phyloP scores from a whole-genome alignment of 1,140 invertebrate genomes.

The Sinonovacula constricta region DNA sequence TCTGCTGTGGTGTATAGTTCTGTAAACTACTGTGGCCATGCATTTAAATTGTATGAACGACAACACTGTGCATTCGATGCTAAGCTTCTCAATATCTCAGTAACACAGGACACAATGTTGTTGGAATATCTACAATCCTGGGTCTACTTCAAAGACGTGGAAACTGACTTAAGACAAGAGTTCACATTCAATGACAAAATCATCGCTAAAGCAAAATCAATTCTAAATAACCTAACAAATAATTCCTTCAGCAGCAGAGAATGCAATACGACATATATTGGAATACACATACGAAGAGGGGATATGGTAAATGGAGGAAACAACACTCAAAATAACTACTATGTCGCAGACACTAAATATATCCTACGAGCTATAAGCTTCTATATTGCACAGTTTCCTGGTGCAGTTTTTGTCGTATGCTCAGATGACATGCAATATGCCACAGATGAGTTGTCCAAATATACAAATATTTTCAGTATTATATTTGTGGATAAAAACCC shows the following conservation, averaged over 20 bases:
- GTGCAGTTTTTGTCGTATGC: conserved; percentile 53
- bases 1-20: conserved; percentile 4
- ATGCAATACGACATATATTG: conserved; percentile 51
- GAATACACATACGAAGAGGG: conserved; percentile 65
- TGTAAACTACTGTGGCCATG: neutral
- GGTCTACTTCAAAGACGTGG: conserved; percentile 62
- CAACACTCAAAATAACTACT: conserved; percentile 20
- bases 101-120: conserved; percentile 39
- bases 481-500: conserved; percentile 21
- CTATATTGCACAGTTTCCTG: conserved; percentile 39
- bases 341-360: conserved; percentile 47
- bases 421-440: conserved; percentile 53
- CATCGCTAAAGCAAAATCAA: conserved; percentile 13
- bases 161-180: conserved; percentile 48
- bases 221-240: conserved; percentile 11
- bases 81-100: conserved; percentile 41
- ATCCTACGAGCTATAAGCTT: conserved; percentile 48
- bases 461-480: conserved; percentile 21
- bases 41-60: conserved; percentile 23
- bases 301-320: conserved; percentile 54
- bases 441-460: neutral
- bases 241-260: too few relatives aligned
- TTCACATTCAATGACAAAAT: conserved; percentile 58
- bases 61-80: conserved; percentile 54
- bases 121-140: conserved; percentile 62